These are phyloP conservation scores for Catalaphyllia jardinei DNA, from an alignment of 64 coral and sea anemone genomes.

Conservation along the genomic window DNA sequence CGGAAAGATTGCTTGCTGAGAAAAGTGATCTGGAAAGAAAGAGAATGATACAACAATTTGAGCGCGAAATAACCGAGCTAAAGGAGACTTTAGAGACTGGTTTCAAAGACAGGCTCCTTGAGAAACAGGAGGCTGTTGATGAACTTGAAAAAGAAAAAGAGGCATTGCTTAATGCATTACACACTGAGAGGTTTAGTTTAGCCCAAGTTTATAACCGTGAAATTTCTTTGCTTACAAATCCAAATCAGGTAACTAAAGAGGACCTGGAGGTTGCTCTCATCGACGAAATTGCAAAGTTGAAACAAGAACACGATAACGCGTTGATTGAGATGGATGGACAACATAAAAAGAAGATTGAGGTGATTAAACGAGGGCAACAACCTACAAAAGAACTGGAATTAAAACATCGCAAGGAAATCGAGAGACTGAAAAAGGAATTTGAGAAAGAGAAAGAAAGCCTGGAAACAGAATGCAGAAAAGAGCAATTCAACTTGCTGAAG, in stretches of 20 bases:
- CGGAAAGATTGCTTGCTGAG: slow-evolving; percentile 61
- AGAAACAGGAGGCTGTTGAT: slow-evolving; percentile 49
- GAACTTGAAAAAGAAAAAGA: slow-evolving; percentile 62
- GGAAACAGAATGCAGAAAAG: slow-evolving; percentile 74
- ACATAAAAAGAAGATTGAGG: slow-evolving; percentile 55
- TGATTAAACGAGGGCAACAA: slow-evolving; percentile 51
- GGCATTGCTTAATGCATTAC: slow-evolving; percentile 44
- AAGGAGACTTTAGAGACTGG: slow-evolving; percentile 29
- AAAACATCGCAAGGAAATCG: slow-evolving; percentile 65
- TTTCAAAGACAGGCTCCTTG: slow-evolving; percentile 30
- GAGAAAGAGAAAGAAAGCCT: slow-evolving; percentile 59
- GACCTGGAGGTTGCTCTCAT: slow-evolving; percentile 75
- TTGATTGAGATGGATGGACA: slow-evolving; percentile 54
- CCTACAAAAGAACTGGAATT: slow-evolving; percentile 39
- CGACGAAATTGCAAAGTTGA: slow-evolving; percentile 66
- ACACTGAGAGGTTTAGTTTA: slow-evolving; percentile 77
- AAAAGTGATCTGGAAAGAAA: slow-evolving; percentile 40
- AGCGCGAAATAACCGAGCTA: slow-evolving; percentile 39
- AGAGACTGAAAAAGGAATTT: slow-evolving; percentile 54
- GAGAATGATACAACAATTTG: slow-evolving; percentile 52
- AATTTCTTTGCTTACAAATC: slow-evolving; percentile 62
- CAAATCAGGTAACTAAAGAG: slow-evolving; percentile 60
- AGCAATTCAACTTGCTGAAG: slow-evolving; percentile 77
- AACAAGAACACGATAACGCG: slow-evolving; percentile 45
- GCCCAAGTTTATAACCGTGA: slow-evolving; percentile 72